phyloP scores from a whole-genome alignment of 1,140 invertebrate genomes.

The Polypedilum pembai region DNA sequence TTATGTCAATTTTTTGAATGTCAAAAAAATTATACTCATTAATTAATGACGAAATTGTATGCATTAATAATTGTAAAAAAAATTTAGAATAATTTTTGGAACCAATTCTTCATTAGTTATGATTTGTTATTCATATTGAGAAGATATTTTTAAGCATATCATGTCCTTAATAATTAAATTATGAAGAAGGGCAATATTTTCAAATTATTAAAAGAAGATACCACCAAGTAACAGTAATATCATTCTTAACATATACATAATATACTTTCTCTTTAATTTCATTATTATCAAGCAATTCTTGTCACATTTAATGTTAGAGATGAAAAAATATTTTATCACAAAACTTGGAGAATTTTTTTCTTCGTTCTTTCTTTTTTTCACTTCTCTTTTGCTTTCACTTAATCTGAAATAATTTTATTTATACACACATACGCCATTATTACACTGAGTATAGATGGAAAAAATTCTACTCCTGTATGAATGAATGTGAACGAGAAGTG shows the following conservation, averaged over 20 bases:
- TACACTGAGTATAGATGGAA: no score
- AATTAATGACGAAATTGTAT: not conserved
- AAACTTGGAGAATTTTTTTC: not conserved
- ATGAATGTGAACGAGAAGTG: no score
- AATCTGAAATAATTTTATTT: no score
- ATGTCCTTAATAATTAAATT: constrained; percentile 5
- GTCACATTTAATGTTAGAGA: constrained; percentile 12
- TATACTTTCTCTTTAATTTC: not conserved
- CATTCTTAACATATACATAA: not conserved
- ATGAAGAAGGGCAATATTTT: not conserved
- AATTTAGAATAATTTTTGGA: not conserved
- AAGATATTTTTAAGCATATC: not conserved
- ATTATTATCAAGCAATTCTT: not conserved
- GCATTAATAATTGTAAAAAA: not conserved
- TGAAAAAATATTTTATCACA: constrained; percentile 8
- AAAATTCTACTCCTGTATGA: no score
- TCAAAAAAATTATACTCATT: not conserved
- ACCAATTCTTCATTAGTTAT: not conserved
- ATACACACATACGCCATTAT: no score
- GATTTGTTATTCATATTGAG: not conserved
- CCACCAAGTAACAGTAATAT: not conserved
- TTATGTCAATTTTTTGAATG: not conserved
- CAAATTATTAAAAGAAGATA: not conserved
- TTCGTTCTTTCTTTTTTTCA: not conserved
- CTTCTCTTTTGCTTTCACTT: not conserved